Evolutionary conservation across 2,113 vertebrate genomes (phyloP).

Genomic region (Chaetodon auriga): DNA sequence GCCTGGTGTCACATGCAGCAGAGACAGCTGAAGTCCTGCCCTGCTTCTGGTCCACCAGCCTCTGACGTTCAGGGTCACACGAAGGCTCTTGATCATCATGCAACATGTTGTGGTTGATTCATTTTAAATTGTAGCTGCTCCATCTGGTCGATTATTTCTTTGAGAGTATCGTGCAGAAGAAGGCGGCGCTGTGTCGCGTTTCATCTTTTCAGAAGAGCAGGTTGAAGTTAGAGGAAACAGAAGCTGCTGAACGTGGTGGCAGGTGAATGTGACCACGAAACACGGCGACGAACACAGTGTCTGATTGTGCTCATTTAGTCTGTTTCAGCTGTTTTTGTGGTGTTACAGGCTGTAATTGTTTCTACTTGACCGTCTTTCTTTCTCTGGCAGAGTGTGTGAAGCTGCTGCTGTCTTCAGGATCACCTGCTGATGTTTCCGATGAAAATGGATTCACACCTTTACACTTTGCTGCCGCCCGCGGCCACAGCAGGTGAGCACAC

Average conservation of each 20-base stretch:
- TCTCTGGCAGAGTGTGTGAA: slow-evolving; percentile 90
- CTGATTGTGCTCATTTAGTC: background rate
- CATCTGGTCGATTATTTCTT: background rate
- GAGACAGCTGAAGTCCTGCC: slow-evolving; percentile 11
- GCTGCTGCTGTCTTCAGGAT: slow-evolving; percentile 94
- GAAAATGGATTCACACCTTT: slow-evolving; percentile 94
- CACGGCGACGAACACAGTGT: no score
- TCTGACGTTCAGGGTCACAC: background rate
- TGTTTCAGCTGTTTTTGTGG: background rate
- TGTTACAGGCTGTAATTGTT: no score
- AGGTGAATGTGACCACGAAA: no score
- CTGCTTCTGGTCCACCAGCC: slow-evolving; percentile 6
- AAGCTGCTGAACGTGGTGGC: no score
- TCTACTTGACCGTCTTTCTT: background rate
- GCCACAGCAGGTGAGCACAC: slow-evolving; percentile 88
- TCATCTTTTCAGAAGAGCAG: background rate
- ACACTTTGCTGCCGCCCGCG: slow-evolving; percentile 91
- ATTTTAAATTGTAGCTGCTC: background rate
- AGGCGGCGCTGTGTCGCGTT: background rate
- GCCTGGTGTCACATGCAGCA: background rate
- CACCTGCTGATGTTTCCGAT: slow-evolving; percentile 88
- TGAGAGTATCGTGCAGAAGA: background rate
- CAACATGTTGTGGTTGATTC: background rate
- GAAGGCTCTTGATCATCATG: no score
- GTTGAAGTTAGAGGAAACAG: background rate